Base-by-base conservation (phyloP, 2,888 invertebrate genomes). In the Drosophila cyrtoloma region DNA sequence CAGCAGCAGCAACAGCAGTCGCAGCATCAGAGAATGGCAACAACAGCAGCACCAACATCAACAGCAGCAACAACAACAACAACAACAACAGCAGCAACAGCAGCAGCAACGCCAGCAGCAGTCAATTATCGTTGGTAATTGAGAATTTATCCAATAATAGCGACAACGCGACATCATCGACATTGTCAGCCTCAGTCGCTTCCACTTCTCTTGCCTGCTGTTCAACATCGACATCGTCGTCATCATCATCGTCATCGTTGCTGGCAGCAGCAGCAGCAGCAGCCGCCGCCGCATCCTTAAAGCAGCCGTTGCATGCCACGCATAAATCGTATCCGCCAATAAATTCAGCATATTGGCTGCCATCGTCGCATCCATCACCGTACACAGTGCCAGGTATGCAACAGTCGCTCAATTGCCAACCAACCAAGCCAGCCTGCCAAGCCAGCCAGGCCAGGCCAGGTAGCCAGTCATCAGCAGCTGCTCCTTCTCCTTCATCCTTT, bases 261-360 rank as follows among this genome's bases (percentile, higher is more conserved):
- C 47, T 28, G 47, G 28, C 35, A 35, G 44, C 47, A 30, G 42
- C 57, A 33, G 33, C 56, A 28, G 51, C 42, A 28, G 63, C n/a
- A 3, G 35, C 35, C 1, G 35, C 16, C 16, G 37, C 16, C 14
- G 14, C 76, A 68, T 63, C 71, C 59, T 62, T 69, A 64, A 52
- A 64, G 71, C 57, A 72, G 56, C 47, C 80, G 69, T 62, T 75
- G 66, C 76, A 77, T 91, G 85, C 92, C 91, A 77, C 89, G 81
- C 88, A 89, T 92, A 94, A 94, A 94, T 91, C 91, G 86, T 97
- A 97, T 94, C 97, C 97, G 93, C 95, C 97, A 89, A 97, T 97
- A 95, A 96, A 96, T 94, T 95, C 96, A 93, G 96, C 97, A 93
- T 97, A 97, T 94, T 97, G 97, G 97, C 96, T 96, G 92, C 96